Conservation (phyloP, 1,140 invertebrate species). For the Panulirus ornatus region DNA sequence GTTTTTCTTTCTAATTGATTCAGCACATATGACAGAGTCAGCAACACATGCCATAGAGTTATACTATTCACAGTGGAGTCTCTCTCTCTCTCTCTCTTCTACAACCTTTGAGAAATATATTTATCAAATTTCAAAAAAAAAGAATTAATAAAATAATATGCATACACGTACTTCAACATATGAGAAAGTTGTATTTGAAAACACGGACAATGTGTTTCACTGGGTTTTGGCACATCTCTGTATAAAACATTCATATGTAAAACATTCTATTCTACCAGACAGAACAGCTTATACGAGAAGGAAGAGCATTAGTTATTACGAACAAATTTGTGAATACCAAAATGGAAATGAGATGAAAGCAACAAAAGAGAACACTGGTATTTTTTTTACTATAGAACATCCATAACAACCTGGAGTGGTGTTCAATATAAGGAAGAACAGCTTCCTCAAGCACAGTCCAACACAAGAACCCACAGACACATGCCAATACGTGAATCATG, state of each 20-base stretch:
- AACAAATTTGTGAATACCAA: slow-evolving; percentile 39
- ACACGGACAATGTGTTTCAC: slow-evolving; percentile 55
- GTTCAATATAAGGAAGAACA: neutral
- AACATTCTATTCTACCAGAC: slow-evolving; percentile 49
- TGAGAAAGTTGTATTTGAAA: slow-evolving; percentile 13
- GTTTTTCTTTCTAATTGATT: too few relatives aligned
- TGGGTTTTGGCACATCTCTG: slow-evolving; percentile 54
- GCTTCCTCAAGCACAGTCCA: neutral
- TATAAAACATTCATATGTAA: slow-evolving; percentile 54
- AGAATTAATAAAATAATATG: slow-evolving; percentile 16
- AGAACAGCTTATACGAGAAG: slow-evolving; percentile 45
- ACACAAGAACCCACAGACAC: neutral
- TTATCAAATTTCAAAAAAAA: too few relatives aligned
- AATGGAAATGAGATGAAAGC: slow-evolving; percentile 23
- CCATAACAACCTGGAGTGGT: slow-evolving; percentile 48
- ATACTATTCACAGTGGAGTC: neutral
- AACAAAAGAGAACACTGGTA: slow-evolving; percentile 23
- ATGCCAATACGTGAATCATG: slow-evolving; percentile 20
- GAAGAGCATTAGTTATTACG: neutral
- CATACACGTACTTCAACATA: slow-evolving; percentile 20
- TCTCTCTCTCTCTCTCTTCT: too few relatives aligned
- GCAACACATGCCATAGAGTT: slow-evolving; percentile 19
- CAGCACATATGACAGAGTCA: too few relatives aligned
- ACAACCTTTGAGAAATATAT: slow-evolving; percentile 31
- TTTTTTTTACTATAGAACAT: slow-evolving; percentile 35